phyloP scores from a whole-genome alignment of 2,113 vertebrate genomes.

The Cranoglanis bouderius region DNA sequence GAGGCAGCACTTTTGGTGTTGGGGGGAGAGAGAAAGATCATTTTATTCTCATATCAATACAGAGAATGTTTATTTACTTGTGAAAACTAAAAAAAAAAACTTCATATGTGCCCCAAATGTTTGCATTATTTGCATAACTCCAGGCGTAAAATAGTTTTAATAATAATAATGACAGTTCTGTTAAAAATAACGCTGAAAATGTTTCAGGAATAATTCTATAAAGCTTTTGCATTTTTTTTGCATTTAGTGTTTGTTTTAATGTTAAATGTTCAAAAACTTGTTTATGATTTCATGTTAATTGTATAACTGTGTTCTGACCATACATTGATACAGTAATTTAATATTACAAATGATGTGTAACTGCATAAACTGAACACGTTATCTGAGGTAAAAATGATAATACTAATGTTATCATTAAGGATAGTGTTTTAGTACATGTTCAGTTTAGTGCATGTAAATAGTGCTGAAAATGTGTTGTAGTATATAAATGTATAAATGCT shows the following conservation, averaged over 20 bases:
- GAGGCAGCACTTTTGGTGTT: background rate
- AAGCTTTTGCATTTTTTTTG: background rate
- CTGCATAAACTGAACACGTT: background rate
- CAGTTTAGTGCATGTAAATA: too few relatives aligned
- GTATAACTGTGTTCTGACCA: background rate
- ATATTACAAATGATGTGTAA: background rate
- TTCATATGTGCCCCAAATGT: too few relatives aligned
- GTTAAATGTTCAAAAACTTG: background rate
- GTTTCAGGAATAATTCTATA: background rate
- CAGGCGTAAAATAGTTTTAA: too few relatives aligned
- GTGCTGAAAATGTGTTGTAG: background rate
- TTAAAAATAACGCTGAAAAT: background rate
- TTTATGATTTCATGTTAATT: background rate
- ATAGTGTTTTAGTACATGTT: background rate
- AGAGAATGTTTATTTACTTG: background rate
- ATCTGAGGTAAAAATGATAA: background rate
- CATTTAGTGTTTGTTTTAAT: background rate
- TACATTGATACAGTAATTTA: background rate
- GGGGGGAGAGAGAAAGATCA: too few relatives aligned
- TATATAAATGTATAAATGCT: background rate
- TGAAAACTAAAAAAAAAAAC: background rate
- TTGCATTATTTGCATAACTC: background rate
- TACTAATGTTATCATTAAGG: background rate
- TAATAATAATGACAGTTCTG: background rate
- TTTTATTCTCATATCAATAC: too few relatives aligned